Percentiles rank a stretch among this genome's conserved stretches.
Evolutionary conservation across 2,888 invertebrate species (phyloP).

Genomic region (Escarpia spicata): DNA sequence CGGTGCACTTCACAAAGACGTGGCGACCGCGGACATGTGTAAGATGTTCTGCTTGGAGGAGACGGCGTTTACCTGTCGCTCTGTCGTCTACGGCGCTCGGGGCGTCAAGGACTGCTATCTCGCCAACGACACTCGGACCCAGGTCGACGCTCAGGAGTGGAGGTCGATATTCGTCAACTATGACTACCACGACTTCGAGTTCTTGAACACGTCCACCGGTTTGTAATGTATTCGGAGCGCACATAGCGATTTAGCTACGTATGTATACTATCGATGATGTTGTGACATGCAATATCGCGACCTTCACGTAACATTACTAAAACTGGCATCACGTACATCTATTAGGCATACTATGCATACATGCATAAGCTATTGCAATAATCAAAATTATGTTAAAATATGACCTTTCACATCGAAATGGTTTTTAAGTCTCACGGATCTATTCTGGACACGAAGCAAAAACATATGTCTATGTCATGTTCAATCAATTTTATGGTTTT

Average conservation of each 20-base stretch:
- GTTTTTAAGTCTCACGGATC: too few relatives aligned
- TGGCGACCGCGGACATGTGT: conserved; percentile 18
- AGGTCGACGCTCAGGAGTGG: background rate
- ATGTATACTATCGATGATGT: too few relatives aligned
- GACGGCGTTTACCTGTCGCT: conserved; percentile 29
- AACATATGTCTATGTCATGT: too few relatives aligned
- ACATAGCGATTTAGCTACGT: background rate
- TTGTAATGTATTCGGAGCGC: background rate
- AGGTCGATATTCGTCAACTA: background rate
- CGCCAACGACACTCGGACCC: background rate
- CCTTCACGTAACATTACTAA: too few relatives aligned
- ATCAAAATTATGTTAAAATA: too few relatives aligned
- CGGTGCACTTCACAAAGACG: background rate
- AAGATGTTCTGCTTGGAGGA: conserved; percentile 29
- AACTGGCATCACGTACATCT: too few relatives aligned
- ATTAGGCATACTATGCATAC: too few relatives aligned
- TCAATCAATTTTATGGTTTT: too few relatives aligned
- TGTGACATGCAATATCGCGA: too few relatives aligned
- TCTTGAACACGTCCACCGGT: background rate
- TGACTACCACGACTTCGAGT: conserved; percentile 17
- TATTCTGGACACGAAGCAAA: too few relatives aligned
- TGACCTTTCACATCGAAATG: too few relatives aligned
- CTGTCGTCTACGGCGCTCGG: conserved; percentile 27
- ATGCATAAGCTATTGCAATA: too few relatives aligned
- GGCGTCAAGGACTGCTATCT: conserved; percentile 21